Conservation (phyloP, 2,113 vertebrate species). For the Cariama cristata region DNA sequence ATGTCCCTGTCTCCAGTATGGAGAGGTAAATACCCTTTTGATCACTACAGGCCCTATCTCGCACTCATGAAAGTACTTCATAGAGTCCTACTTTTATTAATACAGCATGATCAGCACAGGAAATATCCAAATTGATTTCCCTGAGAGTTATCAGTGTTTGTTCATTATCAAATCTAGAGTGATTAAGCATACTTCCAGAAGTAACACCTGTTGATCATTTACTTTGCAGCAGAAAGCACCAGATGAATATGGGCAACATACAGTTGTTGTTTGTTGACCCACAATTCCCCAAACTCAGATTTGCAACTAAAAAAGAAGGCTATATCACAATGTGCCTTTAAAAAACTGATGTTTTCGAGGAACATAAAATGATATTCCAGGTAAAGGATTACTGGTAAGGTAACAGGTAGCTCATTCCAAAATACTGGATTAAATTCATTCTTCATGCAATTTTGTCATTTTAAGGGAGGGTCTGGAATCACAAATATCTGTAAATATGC, state of each 20-base stretch:
- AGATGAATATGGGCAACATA: background rate
- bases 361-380: background rate
- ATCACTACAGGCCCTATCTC: background rate
- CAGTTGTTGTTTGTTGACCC: no score
- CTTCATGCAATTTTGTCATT: background rate
- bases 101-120: background rate
- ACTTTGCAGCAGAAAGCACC: background rate
- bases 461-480: background rate
- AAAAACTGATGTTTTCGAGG: background rate
- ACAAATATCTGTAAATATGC: background rate
- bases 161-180: background rate
- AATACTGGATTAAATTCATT: background rate
- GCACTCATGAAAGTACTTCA: background rate
- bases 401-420: background rate
- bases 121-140: background rate
- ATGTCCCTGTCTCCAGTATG: background rate
- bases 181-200: background rate
- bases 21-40: background rate
- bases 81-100: background rate
- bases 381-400: background rate
- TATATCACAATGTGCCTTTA: rapidly evolving
- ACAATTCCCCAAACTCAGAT: background rate
- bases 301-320: background rate
- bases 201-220: background rate
- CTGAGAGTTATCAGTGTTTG: background rate